Evolutionary conservation across 2,797 vertebrate species (phyloP), one percentile per base, ranked within the genome.

Genomic region (Muscicapa striata): DNA sequence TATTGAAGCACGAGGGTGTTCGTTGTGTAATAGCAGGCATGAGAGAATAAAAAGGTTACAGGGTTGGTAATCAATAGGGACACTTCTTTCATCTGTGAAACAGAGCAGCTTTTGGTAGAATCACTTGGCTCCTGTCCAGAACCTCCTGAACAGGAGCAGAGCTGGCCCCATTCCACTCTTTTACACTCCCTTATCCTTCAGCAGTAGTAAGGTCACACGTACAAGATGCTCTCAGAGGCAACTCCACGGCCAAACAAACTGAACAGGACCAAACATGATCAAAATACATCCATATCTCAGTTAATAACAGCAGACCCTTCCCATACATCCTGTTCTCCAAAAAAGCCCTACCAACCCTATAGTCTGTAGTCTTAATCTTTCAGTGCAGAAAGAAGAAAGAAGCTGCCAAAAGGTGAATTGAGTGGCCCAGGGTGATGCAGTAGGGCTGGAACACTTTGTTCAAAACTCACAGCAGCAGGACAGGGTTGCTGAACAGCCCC

Each of bases 31-130:
- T 26, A 69, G 94, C 88, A 95, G 87, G 84, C 77, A 46, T 1
- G 18, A 90, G 70, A 45, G 49, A 94, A 94, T 87, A 36, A 76
- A 91, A 93, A 76, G 84, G 89, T 96, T 92, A 91, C 7, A 11
- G 55, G 87, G 85, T 4, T 84, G 84, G 67, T 78, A 90, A 96
- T 91, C 96, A 94, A 91, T 62, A 94, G 84, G 80, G 83, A 93
- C 91, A 90, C 38, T 73, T 83, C 70, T 82, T 74, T 83, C 62
- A 78, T 62, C 91, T 82, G 40, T 78, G 81, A 94, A 96, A 93
- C 64, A 82, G 5, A 74, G 89, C 74, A 84, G 95, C 80, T 93
- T 90, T 92, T 17, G 49, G 76, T 72, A 95, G 82, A 92, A 94
- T 80, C 90, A 67, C 64, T 73, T 95, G 96, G 95, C 82, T 91